Evolutionary conservation across 2,113 vertebrate genomes (phyloP).

Genomic region (Ornithorhynchus anatinus): DNA sequence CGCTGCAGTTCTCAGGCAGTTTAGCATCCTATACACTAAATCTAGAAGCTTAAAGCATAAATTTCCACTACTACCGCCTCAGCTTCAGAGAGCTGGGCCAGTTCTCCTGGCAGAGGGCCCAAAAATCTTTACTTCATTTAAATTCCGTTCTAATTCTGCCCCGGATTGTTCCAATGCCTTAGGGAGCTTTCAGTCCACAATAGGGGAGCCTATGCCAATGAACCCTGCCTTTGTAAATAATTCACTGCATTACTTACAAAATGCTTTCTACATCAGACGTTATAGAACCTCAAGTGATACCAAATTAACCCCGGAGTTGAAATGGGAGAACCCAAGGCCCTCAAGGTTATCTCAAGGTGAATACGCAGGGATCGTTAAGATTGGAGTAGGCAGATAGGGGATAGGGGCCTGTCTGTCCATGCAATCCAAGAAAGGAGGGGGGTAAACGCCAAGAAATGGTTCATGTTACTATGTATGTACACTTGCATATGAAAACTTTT

Average conservation of each 20-base stretch:
- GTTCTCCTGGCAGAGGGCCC: constrained; percentile 26
- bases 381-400: too few relatives aligned
- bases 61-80: constrained; percentile 7
- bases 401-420: too few relatives aligned
- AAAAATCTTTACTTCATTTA: constrained; percentile 57
- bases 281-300: constrained; percentile 16
- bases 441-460: too few relatives aligned
- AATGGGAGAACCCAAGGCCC: background rate
- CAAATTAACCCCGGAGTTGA: constrained; percentile 19
- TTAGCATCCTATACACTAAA: constrained; percentile 32
- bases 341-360: constrained; percentile 24
- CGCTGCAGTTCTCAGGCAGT: background rate
- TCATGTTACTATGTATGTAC: too few relatives aligned
- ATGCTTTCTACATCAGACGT: constrained; percentile 37
- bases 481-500: too few relatives aligned
- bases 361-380: background rate
- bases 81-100: background rate
- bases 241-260: constrained; percentile 42
- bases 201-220: constrained; percentile 41
- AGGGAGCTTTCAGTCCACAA: constrained; percentile 41
- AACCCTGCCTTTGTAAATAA: constrained; percentile 52
- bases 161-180: constrained; percentile 44
- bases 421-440: too few relatives aligned
- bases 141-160: constrained; percentile 48
- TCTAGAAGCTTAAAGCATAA: constrained; percentile 22